Evolutionary conservation across 1,140 invertebrate genomes (phyloP), one percentile per base, ranked within the genome.

Genomic region (Bacillus rossius): DNA sequence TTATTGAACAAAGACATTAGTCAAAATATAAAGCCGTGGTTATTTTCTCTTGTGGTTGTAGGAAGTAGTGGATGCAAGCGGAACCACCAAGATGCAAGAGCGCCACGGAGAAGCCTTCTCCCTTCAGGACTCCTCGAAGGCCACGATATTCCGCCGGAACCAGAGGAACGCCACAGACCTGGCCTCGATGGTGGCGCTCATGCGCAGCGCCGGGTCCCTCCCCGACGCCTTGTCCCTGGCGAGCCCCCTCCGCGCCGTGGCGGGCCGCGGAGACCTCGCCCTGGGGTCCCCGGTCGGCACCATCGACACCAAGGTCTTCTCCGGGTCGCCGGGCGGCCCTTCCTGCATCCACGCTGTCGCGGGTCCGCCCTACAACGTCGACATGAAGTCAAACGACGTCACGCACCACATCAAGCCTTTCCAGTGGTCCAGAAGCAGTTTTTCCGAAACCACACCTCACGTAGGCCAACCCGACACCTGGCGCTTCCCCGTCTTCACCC

Each of bases 391-490:
- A 0, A 34, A 26, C 52, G 29, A 57, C 43, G 22, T 22, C 43
- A 20, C 16, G 25, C 10, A 16, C 10, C 50, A 57, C 14, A 53
- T 51, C 7, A 49, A 63, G 20, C 78, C 86, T 1, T 93, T 92
- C 65, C 78, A 84, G 63, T 94, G 91, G 92, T 84, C 82, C 14
- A 78, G 78, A 42, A 78, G 80, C 47, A 77, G 79, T 58, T 86
- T 85, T 66, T 75, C 81, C 22, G 78, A 77, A 61, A 71, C 77
- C 60, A 71, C 77, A 5, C 75, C 81, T 3, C 91, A 93, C 62
- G 65, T 81, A 61, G 90, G 91, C 5, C 89, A 91, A 50, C 90
- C 91, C 0, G 84, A 90, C 66, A 62, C 79, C 23, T 93, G 88
- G 77, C 73, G 86, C 50, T 94, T 34, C 10, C 29, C 29, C 10